Percentiles rank a stretch among this genome's conserved stretches.
Conservation (phyloP, 2,797 vertebrate species). For the Sebastes itinus region DNA sequence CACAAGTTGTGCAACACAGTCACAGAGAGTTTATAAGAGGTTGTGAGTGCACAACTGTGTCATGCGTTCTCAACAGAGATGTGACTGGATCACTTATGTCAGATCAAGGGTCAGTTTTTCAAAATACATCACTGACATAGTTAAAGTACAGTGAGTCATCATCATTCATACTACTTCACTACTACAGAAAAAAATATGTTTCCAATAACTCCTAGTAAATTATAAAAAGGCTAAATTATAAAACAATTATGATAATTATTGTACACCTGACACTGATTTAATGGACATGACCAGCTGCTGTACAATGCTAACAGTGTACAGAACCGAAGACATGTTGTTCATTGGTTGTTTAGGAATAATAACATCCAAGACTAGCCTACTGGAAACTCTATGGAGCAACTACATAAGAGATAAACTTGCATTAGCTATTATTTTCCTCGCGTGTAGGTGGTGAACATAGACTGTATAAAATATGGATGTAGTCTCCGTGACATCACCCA, state of each 20-base stretch:
- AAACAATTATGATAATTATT: background rate
- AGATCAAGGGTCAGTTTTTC: background rate
- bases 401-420: no score
- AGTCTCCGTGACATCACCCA: no score
- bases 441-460: no score
- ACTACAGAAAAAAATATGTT: background rate
- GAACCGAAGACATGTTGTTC: background rate
- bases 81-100: background rate
- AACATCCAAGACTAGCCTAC: background rate
- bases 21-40: background rate
- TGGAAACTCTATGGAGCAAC: background rate
- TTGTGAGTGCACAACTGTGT: background rate
- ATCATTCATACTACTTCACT: background rate
- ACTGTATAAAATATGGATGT: no score
- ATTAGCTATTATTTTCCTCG: no score
- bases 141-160: background rate
- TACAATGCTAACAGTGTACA: background rate
- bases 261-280: background rate
- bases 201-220: background rate
- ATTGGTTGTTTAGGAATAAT: background rate
- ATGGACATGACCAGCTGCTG: background rate
- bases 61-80: background rate
- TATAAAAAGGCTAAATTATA: background rate
- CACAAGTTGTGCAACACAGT: background rate
- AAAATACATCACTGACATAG: background rate